Conservation (phyloP, 2,888 invertebrate genomes). For the Philereme vetulata region DNA sequence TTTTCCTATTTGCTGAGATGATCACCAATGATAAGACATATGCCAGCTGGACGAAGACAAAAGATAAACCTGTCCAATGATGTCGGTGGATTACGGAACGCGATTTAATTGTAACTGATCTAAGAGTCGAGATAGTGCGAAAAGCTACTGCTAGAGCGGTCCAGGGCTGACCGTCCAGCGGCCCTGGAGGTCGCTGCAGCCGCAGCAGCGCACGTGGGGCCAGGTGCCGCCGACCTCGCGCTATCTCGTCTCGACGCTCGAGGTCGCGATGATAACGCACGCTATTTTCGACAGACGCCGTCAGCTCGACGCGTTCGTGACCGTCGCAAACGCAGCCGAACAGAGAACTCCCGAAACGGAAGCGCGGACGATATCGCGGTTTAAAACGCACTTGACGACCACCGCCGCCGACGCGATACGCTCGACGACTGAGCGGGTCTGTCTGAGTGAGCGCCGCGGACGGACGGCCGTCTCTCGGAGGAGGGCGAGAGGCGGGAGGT, state of each 20-base stretch:
- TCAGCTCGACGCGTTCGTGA: slow-evolving; percentile 64
- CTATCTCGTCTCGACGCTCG: slow-evolving; percentile 79
- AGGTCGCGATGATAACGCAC: slow-evolving; percentile 80
- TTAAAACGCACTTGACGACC: slow-evolving; percentile 46
- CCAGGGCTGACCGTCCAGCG: slow-evolving; percentile 48
- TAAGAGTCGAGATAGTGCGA: slow-evolving; percentile 28
- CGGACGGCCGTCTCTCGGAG: slow-evolving; percentile 52
- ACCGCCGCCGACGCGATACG: slow-evolving; percentile 75
- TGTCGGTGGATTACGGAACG: slow-evolving; percentile 25
- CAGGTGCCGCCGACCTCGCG: slow-evolving; percentile 81
- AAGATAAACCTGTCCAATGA: slow-evolving; percentile 27
- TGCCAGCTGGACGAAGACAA: slow-evolving; percentile 4
- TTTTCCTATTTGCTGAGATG: slow-evolving; percentile 6
- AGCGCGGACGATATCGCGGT: slow-evolving; percentile 44
- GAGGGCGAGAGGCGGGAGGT: slow-evolving; percentile 69
- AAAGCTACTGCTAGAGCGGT: slow-evolving; percentile 28
- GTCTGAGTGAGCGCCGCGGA: slow-evolving; percentile 60
- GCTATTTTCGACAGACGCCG: slow-evolving; percentile 72
- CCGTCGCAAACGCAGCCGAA: slow-evolving; percentile 72
- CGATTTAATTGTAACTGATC: slow-evolving; percentile 5
- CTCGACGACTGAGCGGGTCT: slow-evolving; percentile 81
- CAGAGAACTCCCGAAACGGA: slow-evolving; percentile 65
- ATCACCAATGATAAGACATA: slow-evolving; percentile 1
- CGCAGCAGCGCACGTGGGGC: slow-evolving; percentile 68
- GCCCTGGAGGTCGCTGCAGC: slow-evolving; percentile 53